phyloP scores from a whole-genome alignment of 2,888 invertebrate species.

The Malachius bipustulatus region DNA sequence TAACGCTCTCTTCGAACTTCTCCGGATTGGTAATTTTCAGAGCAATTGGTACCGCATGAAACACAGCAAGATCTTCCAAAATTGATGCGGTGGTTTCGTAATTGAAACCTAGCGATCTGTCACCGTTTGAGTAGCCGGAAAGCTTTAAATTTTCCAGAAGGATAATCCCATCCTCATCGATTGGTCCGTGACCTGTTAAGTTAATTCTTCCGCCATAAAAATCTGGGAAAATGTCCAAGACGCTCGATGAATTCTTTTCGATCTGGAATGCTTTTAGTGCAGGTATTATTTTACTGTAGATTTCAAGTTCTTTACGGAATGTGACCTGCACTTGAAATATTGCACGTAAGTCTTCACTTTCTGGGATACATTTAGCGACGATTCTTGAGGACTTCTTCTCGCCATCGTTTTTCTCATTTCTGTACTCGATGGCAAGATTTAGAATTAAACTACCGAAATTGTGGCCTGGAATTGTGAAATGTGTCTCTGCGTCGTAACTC shows the following conservation, averaged over 20 bases:
- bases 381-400: slow-evolving; percentile 12
- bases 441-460: slow-evolving; percentile 47
- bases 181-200: slow-evolving; percentile 21
- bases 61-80: slow-evolving; percentile 38
- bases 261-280: slow-evolving; percentile 35
- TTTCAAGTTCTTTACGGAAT: slow-evolving; percentile 41
- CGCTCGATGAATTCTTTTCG: slow-evolving; percentile 32
- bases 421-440: slow-evolving; percentile 26
- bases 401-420: slow-evolving; percentile 10
- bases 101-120: slow-evolving; percentile 38
- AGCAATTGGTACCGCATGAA: slow-evolving; percentile 43
- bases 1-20: no score
- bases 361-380: slow-evolving; percentile 19
- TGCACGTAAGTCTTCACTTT: slow-evolving; percentile 23
- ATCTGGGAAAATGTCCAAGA: slow-evolving; percentile 35
- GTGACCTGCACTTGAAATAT: slow-evolving; percentile 41
- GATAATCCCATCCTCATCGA: slow-evolving; percentile 41
- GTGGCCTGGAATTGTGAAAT: slow-evolving; percentile 42
- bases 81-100: slow-evolving; percentile 35
- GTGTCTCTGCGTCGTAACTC: no score
- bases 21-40: slow-evolving; percentile 35
- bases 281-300: slow-evolving; percentile 40
- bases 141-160: slow-evolving; percentile 41
- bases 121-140: slow-evolving; percentile 35
- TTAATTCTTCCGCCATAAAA: slow-evolving; percentile 35